Percentiles rank a stretch among this genome's conserved stretches.
Conservation (phyloP, 2,797 vertebrate species). For the Chrysocyon brachyurus region DNA sequence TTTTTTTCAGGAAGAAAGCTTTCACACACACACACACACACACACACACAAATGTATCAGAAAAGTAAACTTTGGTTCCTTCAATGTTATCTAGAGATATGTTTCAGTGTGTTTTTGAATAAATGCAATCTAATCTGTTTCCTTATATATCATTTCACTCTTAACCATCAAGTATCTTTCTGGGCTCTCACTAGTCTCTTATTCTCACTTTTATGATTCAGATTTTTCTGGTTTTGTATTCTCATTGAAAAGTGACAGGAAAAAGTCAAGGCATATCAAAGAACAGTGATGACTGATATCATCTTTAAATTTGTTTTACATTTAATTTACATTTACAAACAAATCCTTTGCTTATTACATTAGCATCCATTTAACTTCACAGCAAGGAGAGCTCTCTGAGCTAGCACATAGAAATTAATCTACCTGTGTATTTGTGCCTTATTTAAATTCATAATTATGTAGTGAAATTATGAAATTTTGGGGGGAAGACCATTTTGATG, state of each 20-base stretch:
- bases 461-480: not conserved
- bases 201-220: not conserved
- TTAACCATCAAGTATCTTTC: not conserved
- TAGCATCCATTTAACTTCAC: not conserved
- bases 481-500: not conserved
- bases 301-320: not conserved
- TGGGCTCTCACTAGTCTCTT: not conserved
- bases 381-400: not conserved
- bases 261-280: not conserved
- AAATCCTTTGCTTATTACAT: not conserved
- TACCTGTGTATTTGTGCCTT: not conserved
- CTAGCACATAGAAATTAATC: not conserved
- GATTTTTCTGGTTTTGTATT: not conserved
- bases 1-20: not conserved
- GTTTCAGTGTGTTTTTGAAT: not conserved
- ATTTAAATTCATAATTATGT: not conserved
- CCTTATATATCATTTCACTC: not conserved
- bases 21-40: not conserved
- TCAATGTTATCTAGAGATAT: not conserved
- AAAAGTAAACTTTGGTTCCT: not conserved
- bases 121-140: constrained; percentile 35
- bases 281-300: not conserved
- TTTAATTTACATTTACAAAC: not conserved
- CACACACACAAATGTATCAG: not conserved
- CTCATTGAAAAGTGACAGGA: not conserved